phyloP scores from a whole-genome alignment of 2,113 vertebrate species.

The Emydura subglobosa region DNA sequence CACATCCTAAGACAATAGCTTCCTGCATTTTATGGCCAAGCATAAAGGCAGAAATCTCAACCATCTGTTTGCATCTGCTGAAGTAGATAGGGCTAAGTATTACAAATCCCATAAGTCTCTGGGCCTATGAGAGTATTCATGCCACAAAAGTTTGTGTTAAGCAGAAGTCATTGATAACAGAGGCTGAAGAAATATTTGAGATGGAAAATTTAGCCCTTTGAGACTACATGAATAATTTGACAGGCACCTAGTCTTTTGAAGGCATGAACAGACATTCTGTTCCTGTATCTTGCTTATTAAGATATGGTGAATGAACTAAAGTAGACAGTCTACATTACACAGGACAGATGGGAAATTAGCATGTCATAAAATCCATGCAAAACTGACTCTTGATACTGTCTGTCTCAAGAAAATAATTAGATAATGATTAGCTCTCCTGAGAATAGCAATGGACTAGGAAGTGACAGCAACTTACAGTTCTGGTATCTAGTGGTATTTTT shows the following conservation, averaged over 20 bases:
- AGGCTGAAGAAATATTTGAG: background rate
- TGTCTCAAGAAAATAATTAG: slow-evolving; percentile 78
- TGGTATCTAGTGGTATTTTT: background rate
- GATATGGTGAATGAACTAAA: slow-evolving; percentile 72
- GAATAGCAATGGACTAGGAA: slow-evolving; percentile 47
- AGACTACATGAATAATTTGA: slow-evolving; percentile 46
- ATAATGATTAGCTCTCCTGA: slow-evolving; percentile 65
- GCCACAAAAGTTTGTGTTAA: background rate
- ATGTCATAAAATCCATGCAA: slow-evolving; percentile 82
- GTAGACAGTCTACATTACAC: slow-evolving; percentile 45
- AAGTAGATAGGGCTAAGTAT: slow-evolving; percentile 41
- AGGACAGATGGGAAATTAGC: slow-evolving; percentile 84
- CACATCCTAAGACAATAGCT: slow-evolving; percentile 40
- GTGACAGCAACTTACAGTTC: slow-evolving; percentile 25
- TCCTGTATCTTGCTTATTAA: slow-evolving; percentile 64
- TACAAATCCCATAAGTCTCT: slow-evolving; percentile 31
- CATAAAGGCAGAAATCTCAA: slow-evolving; percentile 68
- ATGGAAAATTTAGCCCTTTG: slow-evolving; percentile 9
- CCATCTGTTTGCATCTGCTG: slow-evolving; percentile 75
- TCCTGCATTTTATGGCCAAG: slow-evolving; percentile 54
- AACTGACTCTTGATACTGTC: slow-evolving; percentile 71
- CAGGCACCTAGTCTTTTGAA: slow-evolving; percentile 64
- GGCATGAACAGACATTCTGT: slow-evolving; percentile 56
- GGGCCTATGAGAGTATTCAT: slow-evolving; percentile 13
- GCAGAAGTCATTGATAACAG: background rate